These are phyloP conservation scores for Muschampia plurimacula DNA, from an alignment of 2,888 invertebrate genomes.

Conservation along the genomic window DNA sequence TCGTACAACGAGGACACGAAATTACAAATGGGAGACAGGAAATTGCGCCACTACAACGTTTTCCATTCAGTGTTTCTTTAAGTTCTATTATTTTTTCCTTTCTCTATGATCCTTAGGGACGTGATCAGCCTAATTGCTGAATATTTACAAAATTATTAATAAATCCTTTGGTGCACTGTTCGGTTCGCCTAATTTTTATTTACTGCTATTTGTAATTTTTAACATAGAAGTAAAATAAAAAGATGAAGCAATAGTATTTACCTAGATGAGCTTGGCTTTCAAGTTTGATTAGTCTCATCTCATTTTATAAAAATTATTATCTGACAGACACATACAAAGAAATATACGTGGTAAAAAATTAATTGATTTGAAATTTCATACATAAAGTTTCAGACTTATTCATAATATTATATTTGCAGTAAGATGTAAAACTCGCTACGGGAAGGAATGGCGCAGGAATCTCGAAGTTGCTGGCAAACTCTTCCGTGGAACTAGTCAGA, in stretches of 20 bases:
- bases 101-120: background rate
- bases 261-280: too few species aligned
- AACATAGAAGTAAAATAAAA: too few species aligned
- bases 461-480: conserved; percentile 62
- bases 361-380: background rate
- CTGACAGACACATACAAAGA: too few species aligned
- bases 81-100: background rate
- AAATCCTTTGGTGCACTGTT: background rate
- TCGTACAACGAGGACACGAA: conserved; percentile 20
- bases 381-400: background rate
- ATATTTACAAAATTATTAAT: background rate
- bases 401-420: conserved; percentile 22
- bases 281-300: too few species aligned
- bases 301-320: too few species aligned
- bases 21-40: conserved; percentile 13
- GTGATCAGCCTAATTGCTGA: background rate
- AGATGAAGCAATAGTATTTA: too few species aligned
- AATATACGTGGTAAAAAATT: background rate
- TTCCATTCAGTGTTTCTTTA: background rate
- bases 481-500: conserved; percentile 67
- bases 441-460: conserved; percentile 30
- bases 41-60: conserved; percentile 19
- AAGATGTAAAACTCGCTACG: conserved; percentile 13
- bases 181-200: too few species aligned
- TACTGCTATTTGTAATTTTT: too few species aligned